Evolutionary conservation across 2,113 vertebrate species (phyloP).

Genomic region (Anseranas semipalmata): DNA sequence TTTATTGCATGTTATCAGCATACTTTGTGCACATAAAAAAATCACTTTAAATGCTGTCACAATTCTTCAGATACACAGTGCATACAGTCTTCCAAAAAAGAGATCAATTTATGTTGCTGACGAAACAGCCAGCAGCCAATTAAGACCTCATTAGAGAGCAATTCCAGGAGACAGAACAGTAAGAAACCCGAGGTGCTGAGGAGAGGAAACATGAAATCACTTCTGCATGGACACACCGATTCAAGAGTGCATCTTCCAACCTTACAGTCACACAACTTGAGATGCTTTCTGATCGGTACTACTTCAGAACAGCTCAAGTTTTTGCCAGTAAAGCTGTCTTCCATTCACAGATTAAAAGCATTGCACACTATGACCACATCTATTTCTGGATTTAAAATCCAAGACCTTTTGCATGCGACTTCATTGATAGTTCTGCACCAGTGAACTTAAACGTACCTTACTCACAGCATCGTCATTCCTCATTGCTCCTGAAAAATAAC

Average conservation of each 20-base stretch:
- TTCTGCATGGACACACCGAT: not conserved
- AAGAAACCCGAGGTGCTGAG: not conserved
- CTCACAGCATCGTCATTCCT: conserved; percentile 12
- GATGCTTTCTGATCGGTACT: too few species aligned
- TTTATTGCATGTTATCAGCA: not conserved
- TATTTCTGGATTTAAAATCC: not conserved
- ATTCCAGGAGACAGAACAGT: not conserved
- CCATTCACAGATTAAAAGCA: not conserved
- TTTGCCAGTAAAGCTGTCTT: not conserved
- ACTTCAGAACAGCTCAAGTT: not conserved
- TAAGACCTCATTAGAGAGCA: conserved; percentile 38
- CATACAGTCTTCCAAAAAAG: not conserved
- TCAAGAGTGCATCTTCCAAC: not conserved
- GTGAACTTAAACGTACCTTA: conserved; percentile 9
- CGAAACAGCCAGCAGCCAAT: conserved; percentile 38
- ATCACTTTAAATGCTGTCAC: not conserved
- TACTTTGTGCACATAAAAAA: not conserved
- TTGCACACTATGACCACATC: not conserved
- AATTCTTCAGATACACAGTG: not conserved
- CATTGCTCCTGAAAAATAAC: conserved; percentile 33
- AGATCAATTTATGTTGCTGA: not conserved
- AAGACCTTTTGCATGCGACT: not conserved
- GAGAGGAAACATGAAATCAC: not conserved
- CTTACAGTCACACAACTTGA: not conserved
- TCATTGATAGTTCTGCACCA: not conserved